phyloP scores from a whole-genome alignment of 2,113 vertebrate species.

The Gambusia holbrooki region DNA sequence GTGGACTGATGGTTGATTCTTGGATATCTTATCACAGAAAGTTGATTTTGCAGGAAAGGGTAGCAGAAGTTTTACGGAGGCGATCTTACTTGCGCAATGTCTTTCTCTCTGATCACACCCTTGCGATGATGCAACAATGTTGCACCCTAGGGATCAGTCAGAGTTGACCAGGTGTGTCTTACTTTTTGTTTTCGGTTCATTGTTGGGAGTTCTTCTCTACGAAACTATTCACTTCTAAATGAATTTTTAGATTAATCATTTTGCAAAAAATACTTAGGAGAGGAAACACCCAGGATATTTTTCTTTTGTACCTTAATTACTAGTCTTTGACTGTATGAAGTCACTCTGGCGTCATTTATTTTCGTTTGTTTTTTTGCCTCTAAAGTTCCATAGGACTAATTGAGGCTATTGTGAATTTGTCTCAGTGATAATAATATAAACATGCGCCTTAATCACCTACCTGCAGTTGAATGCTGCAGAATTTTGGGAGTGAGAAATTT shows the following conservation, averaged over 20 bases:
- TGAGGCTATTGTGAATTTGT: not conserved
- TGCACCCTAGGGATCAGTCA: not conserved
- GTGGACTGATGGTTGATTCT: not conserved
- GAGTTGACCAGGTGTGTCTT: not conserved
- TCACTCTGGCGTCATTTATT: not conserved
- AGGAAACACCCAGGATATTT: not conserved
- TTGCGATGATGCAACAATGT: not conserved
- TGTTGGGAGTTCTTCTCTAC: not conserved
- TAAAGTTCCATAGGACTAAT: not conserved
- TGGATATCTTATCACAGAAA: not conserved
- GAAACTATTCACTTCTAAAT: slow-evolving; percentile 25
- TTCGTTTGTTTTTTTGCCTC: not conserved
- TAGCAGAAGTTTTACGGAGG: not conserved
- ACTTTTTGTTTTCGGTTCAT: not conserved
- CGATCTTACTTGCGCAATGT: not conserved
- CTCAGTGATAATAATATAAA: no score
- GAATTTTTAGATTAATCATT: slow-evolving; percentile 62
- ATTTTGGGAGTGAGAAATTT: not conserved
- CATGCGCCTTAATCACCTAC: no score
- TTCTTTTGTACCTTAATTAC: not conserved
- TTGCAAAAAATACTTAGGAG: not conserved
- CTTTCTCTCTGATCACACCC: not conserved
- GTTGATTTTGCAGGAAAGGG: not conserved
- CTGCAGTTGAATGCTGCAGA: not conserved
- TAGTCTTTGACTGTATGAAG: not conserved